Percentiles rank a stretch among this genome's conserved stretches.
Evolutionary conservation across 2,888 invertebrate species (phyloP).

Genomic region (Drosophila anomelani): DNA sequence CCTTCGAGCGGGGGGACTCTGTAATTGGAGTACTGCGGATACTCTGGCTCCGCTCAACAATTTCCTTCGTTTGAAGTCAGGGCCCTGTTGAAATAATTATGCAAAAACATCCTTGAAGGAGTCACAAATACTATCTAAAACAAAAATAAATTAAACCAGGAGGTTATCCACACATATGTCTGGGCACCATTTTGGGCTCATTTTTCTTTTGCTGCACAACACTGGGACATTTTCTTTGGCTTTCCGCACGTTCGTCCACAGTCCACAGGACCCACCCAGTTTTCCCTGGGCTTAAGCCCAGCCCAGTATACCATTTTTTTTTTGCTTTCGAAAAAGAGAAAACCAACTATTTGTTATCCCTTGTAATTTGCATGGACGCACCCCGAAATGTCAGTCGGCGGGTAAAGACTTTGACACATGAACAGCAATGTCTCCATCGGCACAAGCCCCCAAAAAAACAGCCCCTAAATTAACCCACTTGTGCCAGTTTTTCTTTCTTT

Average conservation of each 20-base stretch:
- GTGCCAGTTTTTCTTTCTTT: slow-evolving; percentile 35
- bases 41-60: not conserved
- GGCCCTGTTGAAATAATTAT: not conserved
- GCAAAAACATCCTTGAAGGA: not conserved
- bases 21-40: slow-evolving; percentile 26
- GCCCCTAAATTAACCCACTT: slow-evolving; percentile 28
- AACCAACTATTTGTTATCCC: slow-evolving; percentile 64
- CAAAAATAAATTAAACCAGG: not conserved
- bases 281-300: not conserved
- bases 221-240: not conserved
- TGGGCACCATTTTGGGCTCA: not conserved
- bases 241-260: not conserved
- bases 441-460: not conserved
- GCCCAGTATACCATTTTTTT: slow-evolving; percentile 4
- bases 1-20: not conserved
- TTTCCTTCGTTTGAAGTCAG: slow-evolving; percentile 26
- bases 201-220: slow-evolving; percentile 2
- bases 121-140: not conserved
- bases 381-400: slow-evolving; percentile 53
- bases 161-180: not conserved
- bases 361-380: slow-evolving; percentile 66
- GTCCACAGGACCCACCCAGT: slow-evolving; percentile 4
- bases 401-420: slow-evolving; percentile 65
- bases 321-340: not conserved
- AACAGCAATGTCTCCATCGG: slow-evolving; percentile 35